Evolutionary conservation across 2,113 vertebrate genomes (phyloP).

Genomic region (Gymnobelideus leadbeateri): DNA sequence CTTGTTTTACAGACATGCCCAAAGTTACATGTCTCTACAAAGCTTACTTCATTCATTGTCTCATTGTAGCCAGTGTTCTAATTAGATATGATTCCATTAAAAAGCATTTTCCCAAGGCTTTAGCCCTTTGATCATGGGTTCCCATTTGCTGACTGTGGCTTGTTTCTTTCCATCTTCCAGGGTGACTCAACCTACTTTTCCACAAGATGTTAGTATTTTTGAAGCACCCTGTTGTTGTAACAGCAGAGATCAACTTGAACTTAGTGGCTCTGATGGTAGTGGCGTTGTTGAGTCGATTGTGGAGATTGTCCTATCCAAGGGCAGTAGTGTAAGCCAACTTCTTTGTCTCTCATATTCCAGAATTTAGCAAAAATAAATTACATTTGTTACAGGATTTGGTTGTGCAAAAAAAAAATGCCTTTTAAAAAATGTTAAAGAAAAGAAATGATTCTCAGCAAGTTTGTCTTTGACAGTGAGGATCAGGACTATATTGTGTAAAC

Average conservation of each 20-base stretch:
- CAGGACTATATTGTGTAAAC: background rate
- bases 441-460: background rate
- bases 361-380: background rate
- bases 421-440: background rate
- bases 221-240: constrained; percentile 88
- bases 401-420: background rate
- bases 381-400: background rate
- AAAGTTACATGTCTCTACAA: background rate
- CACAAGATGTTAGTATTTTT: constrained; percentile 82
- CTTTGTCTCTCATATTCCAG: background rate
- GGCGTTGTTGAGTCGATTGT: constrained; percentile 88
- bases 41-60: background rate
- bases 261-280: constrained; percentile 85
- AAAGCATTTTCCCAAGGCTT: background rate
- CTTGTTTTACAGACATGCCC: background rate
- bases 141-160: background rate
- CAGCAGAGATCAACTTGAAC: constrained; percentile 87
- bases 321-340: constrained; percentile 93
- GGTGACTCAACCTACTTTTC: constrained; percentile 12
- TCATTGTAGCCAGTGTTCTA: background rate
- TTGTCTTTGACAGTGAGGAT: background rate
- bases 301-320: constrained; percentile 87
- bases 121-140: background rate
- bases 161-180: constrained; percentile 11
- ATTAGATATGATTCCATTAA: background rate